Evolutionary conservation across 2,113 vertebrate genomes (phyloP), one percentile per base, ranked within the genome.

Genomic region (Boleophthalmus pectinirostris): DNA sequence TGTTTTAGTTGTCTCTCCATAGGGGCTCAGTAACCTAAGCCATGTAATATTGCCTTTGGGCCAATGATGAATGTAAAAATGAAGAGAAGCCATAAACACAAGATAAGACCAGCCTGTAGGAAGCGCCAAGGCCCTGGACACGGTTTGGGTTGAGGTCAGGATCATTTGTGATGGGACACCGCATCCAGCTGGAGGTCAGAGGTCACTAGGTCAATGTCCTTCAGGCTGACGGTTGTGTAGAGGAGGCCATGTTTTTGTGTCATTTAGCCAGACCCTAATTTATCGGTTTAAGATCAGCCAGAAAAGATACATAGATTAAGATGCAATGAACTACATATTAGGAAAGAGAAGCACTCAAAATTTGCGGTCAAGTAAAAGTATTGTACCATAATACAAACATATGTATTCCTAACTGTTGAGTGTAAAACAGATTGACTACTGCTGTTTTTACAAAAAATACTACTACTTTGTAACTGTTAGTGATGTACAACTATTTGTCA

Each of bases 151-250:
- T 69, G 78, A 81, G 83, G 82, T 82, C 78, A 73, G 35, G 15
- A 56, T 66, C 13, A 81, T 77, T 61, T 77, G 58, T 57, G 63
- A 71, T 24, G 0, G 66, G 70, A 86, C 70, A 80, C 72, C 70
- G 61, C 38, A 77, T 81, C 82, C 85, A 82, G 79, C 67, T 65
- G 66, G 66, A 80, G 74, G 84, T 84, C 81, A 88, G 69, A 80
- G 81, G 73, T 87, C 58, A 79, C 23, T 68, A 70, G 82, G 78
- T 87, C 65, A 84, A 60, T 86, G 74, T 83, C 83, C 86, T 69
- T 15, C 1, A 38, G 47, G n/a, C 9, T 45, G 6, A 20, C 11
- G 35, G 60, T 56, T 23, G 35, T 38, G 56, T 23, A 2, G 9
- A 47, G 54, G 58, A 66, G 14, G 57, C 6, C 65, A 57, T 74